phyloP scores from a whole-genome alignment of 2,888 invertebrate genomes.

The Pseudanteris insignis region DNA sequence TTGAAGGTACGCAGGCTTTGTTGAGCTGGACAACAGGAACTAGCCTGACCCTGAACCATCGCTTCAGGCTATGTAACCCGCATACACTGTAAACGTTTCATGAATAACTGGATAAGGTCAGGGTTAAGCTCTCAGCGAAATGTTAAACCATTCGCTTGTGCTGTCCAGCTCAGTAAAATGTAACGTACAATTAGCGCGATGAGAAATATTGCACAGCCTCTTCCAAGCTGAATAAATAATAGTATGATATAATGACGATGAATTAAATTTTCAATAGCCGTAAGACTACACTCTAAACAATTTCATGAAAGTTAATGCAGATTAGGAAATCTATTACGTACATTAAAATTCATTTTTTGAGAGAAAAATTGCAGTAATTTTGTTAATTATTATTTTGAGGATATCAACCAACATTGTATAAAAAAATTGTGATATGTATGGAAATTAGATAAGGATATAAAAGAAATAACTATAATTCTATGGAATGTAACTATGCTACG shows the following conservation, averaged over 20 bases:
- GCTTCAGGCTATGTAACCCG: conserved; percentile 45
- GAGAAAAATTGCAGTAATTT: too few relatives aligned
- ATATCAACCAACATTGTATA: too few relatives aligned
- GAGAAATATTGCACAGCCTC: conserved; percentile 1
- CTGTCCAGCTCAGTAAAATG: conserved; percentile 15
- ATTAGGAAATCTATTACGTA: too few relatives aligned
- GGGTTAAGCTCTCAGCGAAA: conserved; percentile 43
- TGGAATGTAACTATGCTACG: too few relatives aligned
- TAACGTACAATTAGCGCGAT: conserved; percentile 26
- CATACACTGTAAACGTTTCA: conserved; percentile 29
- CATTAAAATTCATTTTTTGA: too few relatives aligned
- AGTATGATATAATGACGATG: conserved; percentile 6
- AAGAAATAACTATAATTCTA: too few relatives aligned
- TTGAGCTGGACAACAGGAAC: conserved; percentile 27
- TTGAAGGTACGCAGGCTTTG: conserved; percentile 8
- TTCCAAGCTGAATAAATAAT: conserved; percentile 15
- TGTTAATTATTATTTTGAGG: too few relatives aligned
- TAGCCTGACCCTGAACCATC: conserved; percentile 50
- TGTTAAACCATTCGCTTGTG: conserved; percentile 17
- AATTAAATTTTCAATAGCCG: not conserved
- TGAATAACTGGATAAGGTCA: conserved; percentile 52
- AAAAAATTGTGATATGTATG: too few relatives aligned
- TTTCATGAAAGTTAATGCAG: too few relatives aligned
- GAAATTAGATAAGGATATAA: too few relatives aligned
- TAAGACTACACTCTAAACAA: not conserved